A percentile compares a stretch with the other conserved stretches of the same genome.
Evolutionary conservation across 2,113 vertebrate species (phyloP).

Genomic region (Copsychus sechellarum): DNA sequence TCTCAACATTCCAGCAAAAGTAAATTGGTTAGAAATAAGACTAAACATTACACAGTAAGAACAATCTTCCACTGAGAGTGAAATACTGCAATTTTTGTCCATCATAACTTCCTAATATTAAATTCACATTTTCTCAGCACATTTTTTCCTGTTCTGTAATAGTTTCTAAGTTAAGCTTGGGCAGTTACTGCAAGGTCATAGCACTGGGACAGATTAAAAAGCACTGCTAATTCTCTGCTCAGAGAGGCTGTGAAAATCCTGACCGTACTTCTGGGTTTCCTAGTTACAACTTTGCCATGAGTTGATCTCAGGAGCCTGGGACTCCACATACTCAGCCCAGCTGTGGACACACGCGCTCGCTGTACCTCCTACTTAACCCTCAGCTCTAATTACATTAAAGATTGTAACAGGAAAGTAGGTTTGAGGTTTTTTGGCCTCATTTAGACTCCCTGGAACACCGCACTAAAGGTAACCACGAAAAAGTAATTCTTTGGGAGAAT

Average conservation of each 20-base stretch:
- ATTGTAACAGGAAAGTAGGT: not conserved
- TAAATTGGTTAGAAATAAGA: not conserved
- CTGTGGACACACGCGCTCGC: rapidly evolving
- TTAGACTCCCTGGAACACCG: not conserved
- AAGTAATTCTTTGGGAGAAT: rapidly evolving
- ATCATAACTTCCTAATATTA: not conserved
- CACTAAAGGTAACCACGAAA: not conserved
- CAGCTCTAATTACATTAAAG: not conserved
- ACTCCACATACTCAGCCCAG: not conserved
- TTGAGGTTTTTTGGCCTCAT: not conserved
- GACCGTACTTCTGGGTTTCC: not conserved
- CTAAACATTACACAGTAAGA: not conserved
- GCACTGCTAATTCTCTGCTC: not conserved
- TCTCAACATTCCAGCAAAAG: not conserved
- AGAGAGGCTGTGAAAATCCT: not conserved
- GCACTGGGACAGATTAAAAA: not conserved
- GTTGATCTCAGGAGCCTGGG: not conserved
- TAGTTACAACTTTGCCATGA: not conserved
- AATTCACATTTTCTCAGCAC: not conserved
- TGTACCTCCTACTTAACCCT: not conserved
- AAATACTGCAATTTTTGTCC: not conserved
- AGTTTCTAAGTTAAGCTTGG: not conserved
- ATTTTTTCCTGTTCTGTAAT: not conserved
- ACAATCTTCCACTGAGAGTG: not conserved
- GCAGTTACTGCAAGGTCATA: not conserved